Percentiles rank a stretch among this genome's conserved stretches.
Conservation (phyloP, 2,113 vertebrate genomes). For the Vulpes vulpes region DNA sequence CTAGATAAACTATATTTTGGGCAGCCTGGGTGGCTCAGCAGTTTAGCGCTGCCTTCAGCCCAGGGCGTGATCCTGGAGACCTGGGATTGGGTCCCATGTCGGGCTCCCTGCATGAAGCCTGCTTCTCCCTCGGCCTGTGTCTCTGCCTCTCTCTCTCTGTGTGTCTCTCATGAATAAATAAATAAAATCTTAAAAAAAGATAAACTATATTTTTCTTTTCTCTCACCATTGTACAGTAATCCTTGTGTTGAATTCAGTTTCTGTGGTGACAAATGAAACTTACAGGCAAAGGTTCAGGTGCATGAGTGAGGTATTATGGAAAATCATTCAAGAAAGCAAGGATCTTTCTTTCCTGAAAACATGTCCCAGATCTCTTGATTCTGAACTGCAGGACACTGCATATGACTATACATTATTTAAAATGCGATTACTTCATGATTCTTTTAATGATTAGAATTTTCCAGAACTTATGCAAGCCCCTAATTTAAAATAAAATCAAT, state of each 20-base stretch:
- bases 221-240: background rate
- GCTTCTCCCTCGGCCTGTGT: too few relatives aligned
- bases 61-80: too few relatives aligned
- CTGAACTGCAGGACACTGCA: background rate
- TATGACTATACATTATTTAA: background rate
- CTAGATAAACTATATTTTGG: background rate
- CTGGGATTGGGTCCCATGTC: too few relatives aligned
- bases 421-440: background rate
- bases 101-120: too few relatives aligned
- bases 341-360: conserved; percentile 34
- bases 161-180: too few relatives aligned
- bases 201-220: background rate
- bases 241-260: conserved; percentile 1
- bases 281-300: background rate
- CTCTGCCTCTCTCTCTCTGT: too few relatives aligned
- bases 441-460: conserved; percentile 29
- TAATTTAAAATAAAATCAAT: background rate
- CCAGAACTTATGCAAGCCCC: background rate
- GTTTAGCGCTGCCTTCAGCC: too few relatives aligned
- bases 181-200: background rate
- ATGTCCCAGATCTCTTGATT: background rate
- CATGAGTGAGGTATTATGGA: background rate
- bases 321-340: background rate
- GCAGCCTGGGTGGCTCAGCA: too few relatives aligned
- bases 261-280: background rate